phyloP scores from a whole-genome alignment of 2,888 invertebrate genomes.

The Epistrophella euchroma region DNA sequence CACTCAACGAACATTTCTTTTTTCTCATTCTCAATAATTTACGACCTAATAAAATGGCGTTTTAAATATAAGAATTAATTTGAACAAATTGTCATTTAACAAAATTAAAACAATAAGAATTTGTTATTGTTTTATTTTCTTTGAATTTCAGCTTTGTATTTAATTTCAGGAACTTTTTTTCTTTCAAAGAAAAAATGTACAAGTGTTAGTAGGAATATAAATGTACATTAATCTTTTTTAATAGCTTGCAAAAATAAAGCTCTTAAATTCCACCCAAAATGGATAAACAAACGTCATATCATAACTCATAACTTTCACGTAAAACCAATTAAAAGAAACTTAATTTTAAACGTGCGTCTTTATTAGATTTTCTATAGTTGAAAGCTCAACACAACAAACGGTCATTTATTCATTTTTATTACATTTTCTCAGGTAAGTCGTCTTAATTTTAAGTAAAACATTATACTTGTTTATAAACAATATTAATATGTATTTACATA shows the following conservation, averaged over 20 bases:
- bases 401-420: neutral
- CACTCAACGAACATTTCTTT: too few relatives aligned
- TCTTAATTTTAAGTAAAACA: neutral
- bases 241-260: neutral
- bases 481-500: neutral
- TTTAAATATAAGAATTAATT: too few relatives aligned
- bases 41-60: too few relatives aligned
- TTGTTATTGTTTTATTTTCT: too few relatives aligned
- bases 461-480: neutral
- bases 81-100: neutral
- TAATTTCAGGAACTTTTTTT: neutral
- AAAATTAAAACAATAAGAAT: neutral
- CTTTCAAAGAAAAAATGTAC: neutral
- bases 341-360: constrained; percentile 4
- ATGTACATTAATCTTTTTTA: neutral
- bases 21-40: too few relatives aligned
- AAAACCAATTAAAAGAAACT: neutral
- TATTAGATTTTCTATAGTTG: neutral
- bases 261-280: neutral
- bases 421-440: neutral
- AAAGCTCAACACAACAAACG: neutral
- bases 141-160: neutral
- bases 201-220: too few relatives aligned
- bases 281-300: neutral
- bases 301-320: constrained; percentile 16